phyloP scores from a whole-genome alignment of 92 coral and sea anemone genomes.

The Porites lobata region DNA sequence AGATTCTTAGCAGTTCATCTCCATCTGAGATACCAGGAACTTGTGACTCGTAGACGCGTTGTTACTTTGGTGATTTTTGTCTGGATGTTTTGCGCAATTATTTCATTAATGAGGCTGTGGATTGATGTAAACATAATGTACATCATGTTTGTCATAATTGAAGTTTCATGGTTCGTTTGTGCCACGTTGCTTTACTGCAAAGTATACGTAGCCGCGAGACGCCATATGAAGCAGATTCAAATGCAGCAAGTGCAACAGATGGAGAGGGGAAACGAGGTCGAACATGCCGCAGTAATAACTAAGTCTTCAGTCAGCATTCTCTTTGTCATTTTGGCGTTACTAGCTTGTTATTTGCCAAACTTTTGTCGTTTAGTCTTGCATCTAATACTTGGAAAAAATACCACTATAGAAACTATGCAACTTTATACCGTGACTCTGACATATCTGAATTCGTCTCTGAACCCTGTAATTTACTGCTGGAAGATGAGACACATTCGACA shows the following conservation, averaged over 20 bases:
- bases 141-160: background rate
- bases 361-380: background rate
- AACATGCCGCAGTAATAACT: background rate
- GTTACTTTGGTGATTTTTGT: background rate
- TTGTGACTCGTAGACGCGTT: background rate
- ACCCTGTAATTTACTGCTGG: background rate
- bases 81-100: background rate
- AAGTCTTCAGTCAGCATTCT: background rate
- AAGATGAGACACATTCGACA: background rate
- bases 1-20: background rate
- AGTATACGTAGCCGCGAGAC: background rate
- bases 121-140: background rate
- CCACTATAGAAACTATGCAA: background rate
- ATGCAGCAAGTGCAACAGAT: background rate
- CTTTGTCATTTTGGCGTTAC: background rate
- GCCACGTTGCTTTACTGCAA: background rate
- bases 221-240: background rate
- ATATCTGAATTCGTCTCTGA: background rate
- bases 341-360: background rate
- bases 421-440: background rate
- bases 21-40: background rate
- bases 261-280: background rate
- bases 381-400: background rate
- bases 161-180: background rate
- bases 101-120: background rate